Base-by-base conservation (phyloP, 2,888 invertebrate species). In the Petrolisthes manimaculis region DNA sequence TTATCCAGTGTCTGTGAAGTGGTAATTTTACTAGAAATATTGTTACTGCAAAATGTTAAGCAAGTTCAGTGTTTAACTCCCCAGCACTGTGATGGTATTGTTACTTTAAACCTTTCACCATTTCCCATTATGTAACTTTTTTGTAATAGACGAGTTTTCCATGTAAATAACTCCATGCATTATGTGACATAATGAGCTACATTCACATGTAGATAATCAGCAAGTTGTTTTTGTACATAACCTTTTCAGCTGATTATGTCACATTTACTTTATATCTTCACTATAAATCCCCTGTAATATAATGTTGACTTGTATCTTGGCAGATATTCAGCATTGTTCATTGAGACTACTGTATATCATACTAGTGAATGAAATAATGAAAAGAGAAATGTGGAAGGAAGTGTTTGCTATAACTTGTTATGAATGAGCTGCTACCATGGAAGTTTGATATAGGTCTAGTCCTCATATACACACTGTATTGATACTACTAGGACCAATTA, bases 401-500 rank as follows among this genome's bases (percentile, higher is more conserved):
- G 61, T 18, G 61, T 61, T 61, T 61, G 61, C 61, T 1, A 61
- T 9, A 18, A 61, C 61, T 18, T 12, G 61, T 12, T 61, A 18
- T 61, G 61, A 18, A 9, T 12, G 61, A 61, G 61, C 18, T 9
- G 12, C 9, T 61, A 1, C 61, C 61, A 37, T 77, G 51, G 5
- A 51, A 77, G 37, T 14, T 5, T 77, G 37, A 51, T 24, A 21
- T 51, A 77, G 24, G 37, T 77, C 77, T 77, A 77, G 77, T 77
- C 77, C 77, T 77, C 18, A 55, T 24, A 67, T 51, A 37, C 37
- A 37, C 37, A 37, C 37, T 37, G 37, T 37, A 37, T 37, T 37
- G 37, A 37, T 37, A 61, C 80, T 86, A 79, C 53, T 86, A 86
- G 85, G 85, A 86, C 85, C 85, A 86, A 86, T 79, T 86, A 86